phyloP scores from a whole-genome alignment of 2,113 vertebrate species.

The Prinia subflava region DNA sequence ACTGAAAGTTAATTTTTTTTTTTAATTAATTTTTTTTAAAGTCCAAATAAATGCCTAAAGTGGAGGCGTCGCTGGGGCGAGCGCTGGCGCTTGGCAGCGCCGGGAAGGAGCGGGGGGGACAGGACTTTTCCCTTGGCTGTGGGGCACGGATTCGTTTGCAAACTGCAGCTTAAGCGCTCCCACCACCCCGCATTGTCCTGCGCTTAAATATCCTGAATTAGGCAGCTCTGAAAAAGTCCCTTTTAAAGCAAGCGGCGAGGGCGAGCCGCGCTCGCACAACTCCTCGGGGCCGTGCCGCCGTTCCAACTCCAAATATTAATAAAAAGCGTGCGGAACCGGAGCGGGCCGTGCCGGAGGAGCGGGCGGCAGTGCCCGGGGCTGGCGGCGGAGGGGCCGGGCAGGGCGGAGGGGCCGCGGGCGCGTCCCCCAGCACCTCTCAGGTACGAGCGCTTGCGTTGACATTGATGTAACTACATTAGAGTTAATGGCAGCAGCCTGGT shows the following conservation, averaged over 20 bases:
- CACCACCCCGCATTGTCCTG: neutral
- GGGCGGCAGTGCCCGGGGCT: neutral
- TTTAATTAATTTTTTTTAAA: neutral
- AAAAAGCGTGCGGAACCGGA: neutral
- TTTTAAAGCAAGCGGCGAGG: neutral
- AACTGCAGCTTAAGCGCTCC: slow-evolving; percentile 4
- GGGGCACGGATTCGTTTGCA: slow-evolving; percentile 28
- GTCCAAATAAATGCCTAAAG: neutral
- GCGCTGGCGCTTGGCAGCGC: neutral
- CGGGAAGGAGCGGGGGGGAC: neutral
- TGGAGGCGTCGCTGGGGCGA: neutral
- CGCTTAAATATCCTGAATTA: neutral
- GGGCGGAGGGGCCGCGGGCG: slow-evolving; percentile 19
- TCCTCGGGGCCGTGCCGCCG: neutral
- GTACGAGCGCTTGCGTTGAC: slow-evolving; percentile 63
- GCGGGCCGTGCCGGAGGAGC: neutral
- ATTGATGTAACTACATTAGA: slow-evolving; percentile 73
- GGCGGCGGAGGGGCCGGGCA: neutral
- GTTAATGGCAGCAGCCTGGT: slow-evolving; percentile 76
- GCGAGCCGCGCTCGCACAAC: neutral
- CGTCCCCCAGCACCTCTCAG: slow-evolving; percentile 41
- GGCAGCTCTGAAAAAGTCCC: neutral
- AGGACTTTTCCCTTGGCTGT: neutral
- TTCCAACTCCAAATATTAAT: neutral
- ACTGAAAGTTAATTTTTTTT: neutral